Conservation (phyloP, 2,113 vertebrate genomes). For the Peromyscus californicus region DNA sequence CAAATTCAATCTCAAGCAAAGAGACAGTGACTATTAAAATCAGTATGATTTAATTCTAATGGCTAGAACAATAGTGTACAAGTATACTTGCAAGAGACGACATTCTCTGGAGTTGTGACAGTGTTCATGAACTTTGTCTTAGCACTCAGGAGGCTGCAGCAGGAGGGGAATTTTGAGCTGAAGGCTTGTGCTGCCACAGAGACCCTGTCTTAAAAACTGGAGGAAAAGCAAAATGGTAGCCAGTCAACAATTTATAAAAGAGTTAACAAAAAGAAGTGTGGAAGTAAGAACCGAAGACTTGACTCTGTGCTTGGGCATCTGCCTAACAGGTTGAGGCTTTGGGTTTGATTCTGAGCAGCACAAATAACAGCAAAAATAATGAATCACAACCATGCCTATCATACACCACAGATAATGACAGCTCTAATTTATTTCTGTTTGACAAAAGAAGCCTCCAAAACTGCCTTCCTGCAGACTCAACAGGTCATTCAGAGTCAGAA, state of each 20-base stretch:
- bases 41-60: not conserved
- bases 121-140: not conserved
- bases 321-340: not conserved
- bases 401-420: not conserved
- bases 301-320: not conserved
- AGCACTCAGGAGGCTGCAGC: too few relatives aligned
- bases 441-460: not conserved
- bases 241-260: not conserved
- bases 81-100: not conserved
- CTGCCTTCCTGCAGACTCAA: not conserved
- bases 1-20: not conserved
- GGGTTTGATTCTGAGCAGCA: not conserved
- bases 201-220: not conserved
- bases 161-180: too few relatives aligned
- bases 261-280: not conserved
- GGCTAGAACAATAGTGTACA: not conserved
- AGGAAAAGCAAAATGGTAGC: not conserved
- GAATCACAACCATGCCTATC: not conserved
- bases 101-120: not conserved
- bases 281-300: not conserved
- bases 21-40: not conserved
- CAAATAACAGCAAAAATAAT: not conserved
- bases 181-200: not conserved
- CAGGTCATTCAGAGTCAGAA: conserved; percentile 33
- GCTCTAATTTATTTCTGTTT: conserved; percentile 40